Conservation (phyloP, 1,140 invertebrate species). For the Drosophila littoralis region DNA sequence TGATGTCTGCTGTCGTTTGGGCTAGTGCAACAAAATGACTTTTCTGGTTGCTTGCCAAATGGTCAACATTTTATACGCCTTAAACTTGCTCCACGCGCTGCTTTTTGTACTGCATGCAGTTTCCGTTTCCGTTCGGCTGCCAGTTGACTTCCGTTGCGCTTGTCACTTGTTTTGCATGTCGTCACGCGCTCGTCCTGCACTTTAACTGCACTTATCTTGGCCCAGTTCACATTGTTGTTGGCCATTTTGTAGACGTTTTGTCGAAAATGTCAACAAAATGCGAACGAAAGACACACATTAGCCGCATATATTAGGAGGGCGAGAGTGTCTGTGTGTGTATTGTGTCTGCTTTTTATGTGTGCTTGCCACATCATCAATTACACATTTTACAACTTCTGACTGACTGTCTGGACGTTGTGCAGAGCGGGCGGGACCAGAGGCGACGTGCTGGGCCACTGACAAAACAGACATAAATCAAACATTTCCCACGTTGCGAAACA, state of each 20-base stretch:
- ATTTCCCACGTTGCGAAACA: constrained; percentile 82
- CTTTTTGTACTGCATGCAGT: constrained; percentile 61
- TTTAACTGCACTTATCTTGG: constrained; percentile 75
- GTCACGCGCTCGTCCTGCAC: constrained; percentile 76
- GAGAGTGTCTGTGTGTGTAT: constrained; percentile 2
- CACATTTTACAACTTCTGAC: constrained; percentile 78
- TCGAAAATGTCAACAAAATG: constrained; percentile 79
- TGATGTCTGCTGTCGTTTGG: constrained; percentile 2
- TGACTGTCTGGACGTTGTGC: constrained; percentile 13
- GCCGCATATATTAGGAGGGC: constrained; percentile 18
- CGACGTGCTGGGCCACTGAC: constrained; percentile 60
- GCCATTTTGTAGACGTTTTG: constrained; percentile 77
- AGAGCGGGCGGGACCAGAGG: neutral
- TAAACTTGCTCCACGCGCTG: constrained; percentile 10
- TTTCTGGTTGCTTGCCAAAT: constrained; percentile 77
- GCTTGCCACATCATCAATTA: constrained; percentile 80
- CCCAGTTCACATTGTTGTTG: constrained; percentile 46
- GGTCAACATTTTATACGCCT: constrained; percentile 69
- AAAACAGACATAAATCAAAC: constrained; percentile 80
- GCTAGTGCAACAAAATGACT: constrained; percentile 62
- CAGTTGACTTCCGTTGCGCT: constrained; percentile 49
- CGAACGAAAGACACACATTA: constrained; percentile 48
- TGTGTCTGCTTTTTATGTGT: constrained; percentile 61
- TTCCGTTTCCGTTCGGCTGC: constrained; percentile 75
- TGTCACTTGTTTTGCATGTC: constrained; percentile 66